These are phyloP conservation scores for Podiceps cristatus DNA, from an alignment of 2,113 vertebrate genomes.

Conservation along the genomic window DNA sequence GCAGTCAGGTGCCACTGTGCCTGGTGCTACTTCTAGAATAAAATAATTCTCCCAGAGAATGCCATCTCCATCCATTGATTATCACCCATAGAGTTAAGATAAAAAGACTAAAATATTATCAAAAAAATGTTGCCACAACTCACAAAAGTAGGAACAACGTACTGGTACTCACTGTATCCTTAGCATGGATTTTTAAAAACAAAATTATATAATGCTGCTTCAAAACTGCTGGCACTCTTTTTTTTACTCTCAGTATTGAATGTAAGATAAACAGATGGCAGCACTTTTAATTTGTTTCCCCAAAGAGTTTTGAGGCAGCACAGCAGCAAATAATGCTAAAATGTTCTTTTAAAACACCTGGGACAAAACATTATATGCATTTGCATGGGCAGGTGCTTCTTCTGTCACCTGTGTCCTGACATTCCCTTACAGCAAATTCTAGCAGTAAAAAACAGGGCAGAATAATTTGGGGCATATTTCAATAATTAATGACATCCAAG, in stretches of 20 bases:
- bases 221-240: background rate
- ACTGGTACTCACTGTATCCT: background rate
- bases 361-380: background rate
- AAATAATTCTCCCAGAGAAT: background rate
- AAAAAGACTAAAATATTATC: slow-evolving; percentile 9
- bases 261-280: slow-evolving; percentile 60
- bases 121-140: slow-evolving; percentile 21
- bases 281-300: slow-evolving; percentile 64
- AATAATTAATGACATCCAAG: background rate
- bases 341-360: background rate
- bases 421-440: background rate
- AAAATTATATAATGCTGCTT: slow-evolving; percentile 12
- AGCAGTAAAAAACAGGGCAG: background rate
- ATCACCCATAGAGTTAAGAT: background rate
- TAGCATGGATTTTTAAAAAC: slow-evolving; percentile 18
- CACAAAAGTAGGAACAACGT: background rate
- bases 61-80: slow-evolving; percentile 5
- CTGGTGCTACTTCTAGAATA: background rate
- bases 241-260: background rate
- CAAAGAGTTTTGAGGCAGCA: slow-evolving; percentile 9
- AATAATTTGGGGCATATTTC: background rate
- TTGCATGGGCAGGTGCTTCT: background rate
- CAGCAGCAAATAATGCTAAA: background rate
- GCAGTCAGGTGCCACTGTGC: background rate
- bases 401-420: background rate